Evolutionary conservation across 1,140 invertebrate species (phyloP), one percentile per base, ranked within the genome.

Genomic region (Babylonia areolata): DNA sequence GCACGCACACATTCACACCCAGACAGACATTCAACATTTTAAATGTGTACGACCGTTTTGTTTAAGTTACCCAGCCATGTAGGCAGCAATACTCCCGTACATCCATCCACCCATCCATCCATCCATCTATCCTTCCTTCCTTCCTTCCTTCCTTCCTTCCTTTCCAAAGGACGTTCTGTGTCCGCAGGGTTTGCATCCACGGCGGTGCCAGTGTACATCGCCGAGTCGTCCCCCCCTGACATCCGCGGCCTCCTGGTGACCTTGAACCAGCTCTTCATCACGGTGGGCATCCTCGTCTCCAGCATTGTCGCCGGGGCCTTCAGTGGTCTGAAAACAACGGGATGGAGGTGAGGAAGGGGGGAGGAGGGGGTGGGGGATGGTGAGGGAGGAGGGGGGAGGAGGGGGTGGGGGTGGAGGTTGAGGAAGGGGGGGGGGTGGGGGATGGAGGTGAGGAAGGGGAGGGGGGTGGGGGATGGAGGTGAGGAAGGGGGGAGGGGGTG

Each of bases 191-290:
- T 96, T 77, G 95, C 95, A 6, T 96, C 96, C 15, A 96, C 95
- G 95, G 94, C 94, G 28, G 95, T 96, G 2, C 96, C 96, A 0
- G 94, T 96, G 87, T 96, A 96, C 90, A 95, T 96, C 15, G 95
- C 95, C 17, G 96, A 96, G 91, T 93, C 94, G 6, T 93, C 96
- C 0, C 95, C 95, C 2, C 87, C 95, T 6, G 89, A 95, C 81
- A 94, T 95, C 77, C 93, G 96, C 12, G 96, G 96, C 15, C 91
- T 92, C n/a, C 89, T 96, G 17, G 95, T 96, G 6, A 95, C 95
- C 3, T 88, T 95, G 23, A 96, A 96, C 89, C 95, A 94, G 85
- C 90, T 95, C n/a, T 95, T 96, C 90, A 95, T 96, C 79, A 96
- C 96, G n/a, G 93, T 95, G 75, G 96, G 96, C 46, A 95, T 96